phyloP scores from a whole-genome alignment of 1,140 invertebrate species.

The Oreohelix idahoensis region DNA sequence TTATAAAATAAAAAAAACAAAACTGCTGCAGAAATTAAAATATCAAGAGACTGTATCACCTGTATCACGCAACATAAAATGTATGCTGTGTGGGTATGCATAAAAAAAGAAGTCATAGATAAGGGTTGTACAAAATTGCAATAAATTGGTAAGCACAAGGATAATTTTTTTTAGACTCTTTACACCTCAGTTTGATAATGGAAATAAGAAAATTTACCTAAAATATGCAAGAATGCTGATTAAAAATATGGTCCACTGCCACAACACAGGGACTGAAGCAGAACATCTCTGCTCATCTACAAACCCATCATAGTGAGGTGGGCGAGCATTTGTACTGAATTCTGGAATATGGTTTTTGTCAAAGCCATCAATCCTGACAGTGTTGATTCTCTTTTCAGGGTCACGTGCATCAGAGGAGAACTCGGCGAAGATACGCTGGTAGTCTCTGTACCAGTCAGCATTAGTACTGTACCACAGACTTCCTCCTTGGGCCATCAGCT shows the following conservation, averaged over 20 bases:
- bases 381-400: neutral
- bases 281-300: neutral
- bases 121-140: too few species aligned
- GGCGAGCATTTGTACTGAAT: neutral
- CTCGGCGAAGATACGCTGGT: neutral
- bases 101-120: too few species aligned
- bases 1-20: too few species aligned
- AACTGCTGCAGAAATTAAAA: too few species aligned
- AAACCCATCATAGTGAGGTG: neutral
- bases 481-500: neutral
- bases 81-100: too few species aligned
- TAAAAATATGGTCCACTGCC: neutral
- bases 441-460: neutral
- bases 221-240: neutral
- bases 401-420: neutral
- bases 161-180: too few species aligned
- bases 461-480: neutral
- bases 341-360: neutral
- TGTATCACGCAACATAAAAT: too few species aligned
- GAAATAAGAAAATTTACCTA: neutral
- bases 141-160: too few species aligned
- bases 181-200: too few species aligned
- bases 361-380: neutral
- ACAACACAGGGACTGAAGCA: neutral
- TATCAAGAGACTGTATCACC: too few species aligned